phyloP scores from a whole-genome alignment of 1,140 invertebrate species.

The Heterodera carotae region DNA sequence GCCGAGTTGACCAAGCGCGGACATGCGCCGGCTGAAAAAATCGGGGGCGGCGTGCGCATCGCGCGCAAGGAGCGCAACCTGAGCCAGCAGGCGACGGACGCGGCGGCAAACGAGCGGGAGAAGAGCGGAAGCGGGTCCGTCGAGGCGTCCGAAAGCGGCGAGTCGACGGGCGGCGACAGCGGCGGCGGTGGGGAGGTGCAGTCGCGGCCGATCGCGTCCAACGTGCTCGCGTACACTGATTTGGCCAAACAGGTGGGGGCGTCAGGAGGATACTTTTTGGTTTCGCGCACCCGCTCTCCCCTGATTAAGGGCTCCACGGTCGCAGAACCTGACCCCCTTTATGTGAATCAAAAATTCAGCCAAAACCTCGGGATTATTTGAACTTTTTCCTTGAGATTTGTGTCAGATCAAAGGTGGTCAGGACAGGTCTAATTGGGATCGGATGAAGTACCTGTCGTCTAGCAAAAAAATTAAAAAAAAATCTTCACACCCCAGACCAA shows the following conservation, averaged over 20 bases:
- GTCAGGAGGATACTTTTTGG: too few species aligned
- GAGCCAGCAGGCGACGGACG: not conserved
- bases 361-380: too few species aligned
- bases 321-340: too few species aligned
- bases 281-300: too few species aligned
- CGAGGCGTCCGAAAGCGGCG: constrained; percentile 14
- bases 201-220: constrained; percentile 10
- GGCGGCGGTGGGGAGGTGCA: constrained; percentile 34
- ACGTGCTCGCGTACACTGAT: constrained; percentile 28
- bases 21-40: constrained; percentile 48
- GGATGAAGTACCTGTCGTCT: too few species aligned
- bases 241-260: constrained; percentile 32
- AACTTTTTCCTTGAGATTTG: too few species aligned
- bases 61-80: constrained; percentile 48
- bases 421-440: too few species aligned
- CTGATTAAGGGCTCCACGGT: too few species aligned
- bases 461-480: too few species aligned
- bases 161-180: constrained; percentile 11
- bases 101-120: not conserved
- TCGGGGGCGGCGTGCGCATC: constrained; percentile 45
- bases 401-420: too few species aligned
- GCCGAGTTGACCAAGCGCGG: constrained; percentile 43
- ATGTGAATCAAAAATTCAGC: too few species aligned
- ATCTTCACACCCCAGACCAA: constrained; percentile 31
- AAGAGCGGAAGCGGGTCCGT: constrained; percentile 13